These are phyloP conservation scores for Bufo gargarizans DNA, from an alignment of 2,113 vertebrate genomes.

Conservation along the genomic window DNA sequence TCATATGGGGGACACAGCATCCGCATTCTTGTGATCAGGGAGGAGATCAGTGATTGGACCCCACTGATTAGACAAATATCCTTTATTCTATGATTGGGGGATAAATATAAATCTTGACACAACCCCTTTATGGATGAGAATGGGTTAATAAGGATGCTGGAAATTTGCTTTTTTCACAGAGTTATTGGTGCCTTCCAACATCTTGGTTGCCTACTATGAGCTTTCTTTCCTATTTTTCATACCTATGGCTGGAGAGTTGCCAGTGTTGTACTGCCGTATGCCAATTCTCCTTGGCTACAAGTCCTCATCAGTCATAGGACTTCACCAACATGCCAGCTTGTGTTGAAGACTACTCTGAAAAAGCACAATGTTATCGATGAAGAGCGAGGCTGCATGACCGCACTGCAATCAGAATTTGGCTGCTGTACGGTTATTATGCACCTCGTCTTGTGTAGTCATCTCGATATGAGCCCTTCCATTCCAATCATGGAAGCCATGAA, in stretches of 20 bases:
- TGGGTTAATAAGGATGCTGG: background rate
- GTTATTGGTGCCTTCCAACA: background rate
- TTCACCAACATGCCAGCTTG: background rate
- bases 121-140: background rate
- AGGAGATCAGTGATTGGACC: too few species aligned
- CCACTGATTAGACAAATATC: too few species aligned
- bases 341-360: background rate
- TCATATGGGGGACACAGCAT: too few species aligned
- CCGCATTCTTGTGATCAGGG: too few species aligned
- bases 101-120: too few species aligned
- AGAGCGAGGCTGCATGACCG: background rate
- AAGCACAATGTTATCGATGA: slow-evolving; percentile 17
- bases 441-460: too few species aligned
- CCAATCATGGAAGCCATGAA: too few species aligned
- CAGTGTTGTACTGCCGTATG: slow-evolving; percentile 2
- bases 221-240: background rate
- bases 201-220: background rate
- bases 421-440: background rate
- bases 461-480: too few species aligned
- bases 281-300: slow-evolving; percentile 2
- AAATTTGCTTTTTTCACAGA: background rate
- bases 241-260: background rate
- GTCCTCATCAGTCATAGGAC: background rate
- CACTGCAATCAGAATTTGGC: background rate
- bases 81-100: too few species aligned